phyloP scores from a whole-genome alignment of 2,888 invertebrate species.

The Myopa tessellatipennis region DNA sequence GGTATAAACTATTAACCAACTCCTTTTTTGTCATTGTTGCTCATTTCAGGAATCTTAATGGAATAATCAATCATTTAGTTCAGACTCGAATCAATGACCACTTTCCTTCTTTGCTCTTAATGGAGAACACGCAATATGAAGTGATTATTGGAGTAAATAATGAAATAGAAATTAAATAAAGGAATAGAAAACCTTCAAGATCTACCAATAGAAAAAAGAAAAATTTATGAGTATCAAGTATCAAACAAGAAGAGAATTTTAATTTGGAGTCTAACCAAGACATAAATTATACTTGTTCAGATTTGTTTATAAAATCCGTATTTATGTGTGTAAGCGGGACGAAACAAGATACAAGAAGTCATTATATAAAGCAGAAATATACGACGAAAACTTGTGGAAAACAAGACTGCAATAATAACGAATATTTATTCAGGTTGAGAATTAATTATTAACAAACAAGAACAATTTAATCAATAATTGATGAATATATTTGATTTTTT shows the following conservation, averaged over 20 bases:
- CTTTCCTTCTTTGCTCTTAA: slow-evolving; percentile 36
- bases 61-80: slow-evolving; percentile 55
- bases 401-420: slow-evolving; percentile 26
- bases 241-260: slow-evolving; percentile 15
- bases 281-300: slow-evolving; percentile 4
- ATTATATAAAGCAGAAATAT: slow-evolving; percentile 12
- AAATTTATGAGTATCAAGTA: slow-evolving; percentile 31
- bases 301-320: not conserved
- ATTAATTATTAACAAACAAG: not conserved
- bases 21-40: slow-evolving; percentile 1
- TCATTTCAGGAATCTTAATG: slow-evolving; percentile 55
- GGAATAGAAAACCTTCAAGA: slow-evolving; percentile 41
- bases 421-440: slow-evolving; percentile 17
- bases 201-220: slow-evolving; percentile 28
- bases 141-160: slow-evolving; percentile 46
- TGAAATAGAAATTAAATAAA: slow-evolving; percentile 46
- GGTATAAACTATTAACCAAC: not conserved
- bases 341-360: not conserved
- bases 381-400: slow-evolving; percentile 2
- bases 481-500: not conserved
- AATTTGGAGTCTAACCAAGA: slow-evolving; percentile 13
- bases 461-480: not conserved
- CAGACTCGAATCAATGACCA: slow-evolving; percentile 57
- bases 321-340: not conserved
- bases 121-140: slow-evolving; percentile 41